phyloP scores from a whole-genome alignment of 92 coral and sea anemone genomes.

The Phenganax subtilis region DNA sequence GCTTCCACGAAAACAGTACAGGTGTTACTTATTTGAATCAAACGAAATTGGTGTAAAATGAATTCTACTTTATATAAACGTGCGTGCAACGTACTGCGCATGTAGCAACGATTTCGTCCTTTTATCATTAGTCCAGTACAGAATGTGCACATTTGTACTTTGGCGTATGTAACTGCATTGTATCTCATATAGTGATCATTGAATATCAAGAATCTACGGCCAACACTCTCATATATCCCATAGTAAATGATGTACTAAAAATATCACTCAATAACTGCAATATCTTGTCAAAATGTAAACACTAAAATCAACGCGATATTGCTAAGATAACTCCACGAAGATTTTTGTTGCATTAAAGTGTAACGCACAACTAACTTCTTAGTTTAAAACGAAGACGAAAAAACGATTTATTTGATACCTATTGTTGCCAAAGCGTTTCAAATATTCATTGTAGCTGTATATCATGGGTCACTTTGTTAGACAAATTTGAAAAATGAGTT shows the following conservation, averaged over 20 bases:
- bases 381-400: conserved; percentile 3
- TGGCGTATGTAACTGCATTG: neutral
- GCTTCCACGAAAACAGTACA: too few species aligned
- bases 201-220: too few species aligned
- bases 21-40: too few species aligned
- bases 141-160: too few species aligned
- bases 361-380: neutral
- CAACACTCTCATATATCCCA: too few species aligned
- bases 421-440: neutral
- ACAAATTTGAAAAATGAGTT: neutral
- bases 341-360: neutral
- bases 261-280: neutral
- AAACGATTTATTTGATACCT: neutral
- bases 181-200: neutral
- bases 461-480: neutral
- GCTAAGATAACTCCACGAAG: neutral
- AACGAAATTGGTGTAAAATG: too few species aligned
- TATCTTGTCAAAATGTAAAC: conserved; percentile 7
- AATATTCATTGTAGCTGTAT: too few species aligned
- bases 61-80: too few species aligned
- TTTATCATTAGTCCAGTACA: too few species aligned
- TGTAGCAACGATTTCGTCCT: too few species aligned
- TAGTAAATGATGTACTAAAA: too few species aligned
- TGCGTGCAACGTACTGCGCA: too few species aligned
- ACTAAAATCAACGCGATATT: conserved; percentile 1